Evolutionary conservation across 2,113 vertebrate genomes (phyloP).

Genomic region (Phalacrocorax carbo): DNA sequence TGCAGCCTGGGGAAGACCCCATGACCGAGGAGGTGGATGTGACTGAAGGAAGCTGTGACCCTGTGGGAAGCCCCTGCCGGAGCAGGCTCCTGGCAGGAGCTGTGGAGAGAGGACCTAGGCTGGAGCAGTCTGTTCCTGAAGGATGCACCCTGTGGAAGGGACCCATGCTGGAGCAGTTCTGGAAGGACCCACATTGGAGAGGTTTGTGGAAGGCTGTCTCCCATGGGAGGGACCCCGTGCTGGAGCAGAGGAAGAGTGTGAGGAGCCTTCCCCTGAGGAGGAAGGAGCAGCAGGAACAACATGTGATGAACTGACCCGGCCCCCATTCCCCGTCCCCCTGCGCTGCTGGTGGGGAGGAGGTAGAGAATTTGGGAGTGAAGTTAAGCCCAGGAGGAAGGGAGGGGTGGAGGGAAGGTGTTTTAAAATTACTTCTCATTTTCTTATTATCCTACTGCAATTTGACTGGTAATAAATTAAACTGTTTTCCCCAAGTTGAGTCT

Average conservation of each 20-base stretch:
- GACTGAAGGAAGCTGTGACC: too few relatives aligned
- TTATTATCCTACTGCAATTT: background rate
- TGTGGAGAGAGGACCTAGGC: too few relatives aligned
- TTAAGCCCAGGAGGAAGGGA: background rate
- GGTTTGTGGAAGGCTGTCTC: too few relatives aligned
- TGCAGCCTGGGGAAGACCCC: too few relatives aligned
- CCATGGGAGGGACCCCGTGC: too few relatives aligned
- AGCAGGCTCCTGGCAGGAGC: too few relatives aligned
- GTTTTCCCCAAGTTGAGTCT: background rate
- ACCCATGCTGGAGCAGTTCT: too few relatives aligned
- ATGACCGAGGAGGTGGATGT: too few relatives aligned
- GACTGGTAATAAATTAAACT: background rate
- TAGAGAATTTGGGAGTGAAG: background rate
- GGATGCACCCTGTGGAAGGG: too few relatives aligned
- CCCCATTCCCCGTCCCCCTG: background rate
- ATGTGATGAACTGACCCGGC: background rate
- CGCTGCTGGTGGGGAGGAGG: background rate
- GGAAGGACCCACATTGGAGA: too few relatives aligned
- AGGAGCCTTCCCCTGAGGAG: background rate
- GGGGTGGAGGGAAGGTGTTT: background rate
- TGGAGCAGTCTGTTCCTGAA: too few relatives aligned
- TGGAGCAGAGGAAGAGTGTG: background rate
- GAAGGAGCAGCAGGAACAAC: background rate
- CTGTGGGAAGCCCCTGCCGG: too few relatives aligned
- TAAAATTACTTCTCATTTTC: background rate